phyloP scores from a whole-genome alignment of 2,797 vertebrate species.

The Bufotes viridis region DNA sequence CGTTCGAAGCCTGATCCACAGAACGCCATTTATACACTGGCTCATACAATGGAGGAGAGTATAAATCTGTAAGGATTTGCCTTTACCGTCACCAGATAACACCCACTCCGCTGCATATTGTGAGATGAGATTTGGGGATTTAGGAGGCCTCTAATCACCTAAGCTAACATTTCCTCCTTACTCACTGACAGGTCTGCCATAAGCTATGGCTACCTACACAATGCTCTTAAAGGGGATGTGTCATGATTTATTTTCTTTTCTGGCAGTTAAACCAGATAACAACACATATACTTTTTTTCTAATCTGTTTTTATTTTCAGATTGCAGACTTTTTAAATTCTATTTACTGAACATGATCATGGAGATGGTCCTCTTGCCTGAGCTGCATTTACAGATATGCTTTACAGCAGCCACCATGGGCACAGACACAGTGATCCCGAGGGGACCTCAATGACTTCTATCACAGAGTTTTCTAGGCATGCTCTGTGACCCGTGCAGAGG shows the following conservation, averaged over 20 bases:
- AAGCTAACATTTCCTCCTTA: background rate
- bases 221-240: background rate
- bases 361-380: too few relatives aligned
- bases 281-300: too few relatives aligned
- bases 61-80: constrained; percentile 10
- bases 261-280: too few relatives aligned
- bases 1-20: constrained; percentile 33
- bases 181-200: background rate
- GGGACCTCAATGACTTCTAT: too few relatives aligned
- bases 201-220: background rate
- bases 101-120: background rate
- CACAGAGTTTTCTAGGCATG: too few relatives aligned
- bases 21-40: background rate
- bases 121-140: constrained; percentile 2
- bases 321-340: too few relatives aligned
- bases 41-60: constrained; percentile 22
- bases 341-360: too few relatives aligned
- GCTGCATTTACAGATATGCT: too few relatives aligned
- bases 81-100: background rate
- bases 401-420: too few relatives aligned
- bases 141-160: background rate
- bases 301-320: too few relatives aligned
- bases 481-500: too few relatives aligned
- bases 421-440: too few relatives aligned
- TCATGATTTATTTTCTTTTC: background rate